Evolutionary conservation across 2,797 vertebrate species (phyloP).

Genomic region (Sphaeramia orbicularis): DNA sequence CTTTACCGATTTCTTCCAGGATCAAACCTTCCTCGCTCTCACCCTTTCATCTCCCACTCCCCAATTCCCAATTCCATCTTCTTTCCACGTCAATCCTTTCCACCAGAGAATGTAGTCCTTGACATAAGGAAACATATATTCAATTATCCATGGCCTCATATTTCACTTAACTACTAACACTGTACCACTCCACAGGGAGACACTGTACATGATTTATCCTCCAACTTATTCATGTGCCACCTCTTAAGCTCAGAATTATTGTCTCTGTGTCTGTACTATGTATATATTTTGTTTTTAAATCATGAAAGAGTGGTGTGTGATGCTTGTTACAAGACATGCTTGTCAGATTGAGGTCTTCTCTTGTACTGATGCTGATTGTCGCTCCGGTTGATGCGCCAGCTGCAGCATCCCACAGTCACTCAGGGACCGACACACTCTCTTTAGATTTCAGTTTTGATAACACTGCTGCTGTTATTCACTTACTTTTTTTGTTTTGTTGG

Average conservation of each 20-base stretch:
- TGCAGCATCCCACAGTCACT: constrained; percentile 38
- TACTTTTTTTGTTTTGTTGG: constrained; percentile 31
- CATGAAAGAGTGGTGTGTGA: constrained; percentile 47
- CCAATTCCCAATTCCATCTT: constrained; percentile 53
- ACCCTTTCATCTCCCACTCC: constrained; percentile 36
- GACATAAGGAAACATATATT: constrained; percentile 70
- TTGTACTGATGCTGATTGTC: constrained; percentile 22
- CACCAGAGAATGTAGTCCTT: constrained; percentile 52
- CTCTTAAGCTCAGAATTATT: constrained; percentile 44
- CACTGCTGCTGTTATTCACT: constrained; percentile 17
- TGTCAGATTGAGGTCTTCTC: constrained; percentile 58
- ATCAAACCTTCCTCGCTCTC: constrained; percentile 32
- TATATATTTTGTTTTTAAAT: constrained; percentile 67
- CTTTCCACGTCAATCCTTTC: constrained; percentile 47
- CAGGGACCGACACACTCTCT: constrained; percentile 34
- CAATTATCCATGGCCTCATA: constrained; percentile 74
- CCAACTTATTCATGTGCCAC: constrained; percentile 59
- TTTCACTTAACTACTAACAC: constrained; percentile 76
- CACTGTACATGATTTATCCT: constrained; percentile 72
- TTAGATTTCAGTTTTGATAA: constrained; percentile 55
- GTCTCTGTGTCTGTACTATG: constrained; percentile 44
- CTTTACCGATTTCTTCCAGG: constrained; percentile 43
- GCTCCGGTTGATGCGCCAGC: constrained; percentile 37
- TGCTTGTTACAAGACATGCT: constrained; percentile 39
- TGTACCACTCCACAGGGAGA: constrained; percentile 60